Conservation (phyloP, 64 coral and sea anemone genomes). For the Pocillopora verrucosa region DNA sequence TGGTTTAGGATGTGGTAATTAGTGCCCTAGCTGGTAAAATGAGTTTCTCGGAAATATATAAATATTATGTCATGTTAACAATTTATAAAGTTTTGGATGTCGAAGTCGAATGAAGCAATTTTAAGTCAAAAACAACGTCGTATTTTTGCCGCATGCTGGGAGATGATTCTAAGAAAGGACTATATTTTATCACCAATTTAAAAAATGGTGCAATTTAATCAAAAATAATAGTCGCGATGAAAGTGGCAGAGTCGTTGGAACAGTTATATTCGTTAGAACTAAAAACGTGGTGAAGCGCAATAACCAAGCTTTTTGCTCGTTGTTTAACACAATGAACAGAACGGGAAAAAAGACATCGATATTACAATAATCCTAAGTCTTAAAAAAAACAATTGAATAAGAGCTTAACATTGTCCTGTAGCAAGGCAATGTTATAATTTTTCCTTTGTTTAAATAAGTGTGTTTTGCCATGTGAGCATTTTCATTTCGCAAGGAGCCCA, state of each 20-base stretch:
- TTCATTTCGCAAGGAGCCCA: neutral
- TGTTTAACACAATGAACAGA: constrained; percentile 11
- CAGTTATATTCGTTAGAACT: neutral
- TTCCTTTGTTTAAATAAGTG: constrained; percentile 29
- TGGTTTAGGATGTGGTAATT: constrained; percentile 21
- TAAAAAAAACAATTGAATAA: constrained; percentile 31
- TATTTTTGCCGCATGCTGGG: neutral
- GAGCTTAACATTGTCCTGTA: constrained; percentile 27
- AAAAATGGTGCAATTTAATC: neutral
- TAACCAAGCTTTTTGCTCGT: neutral
- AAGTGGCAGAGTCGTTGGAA: neutral
- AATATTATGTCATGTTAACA: constrained; percentile 32
- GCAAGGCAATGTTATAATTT: constrained; percentile 37
- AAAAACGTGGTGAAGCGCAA: neutral
- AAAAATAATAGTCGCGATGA: neutral
- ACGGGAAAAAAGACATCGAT: constrained; percentile 15
- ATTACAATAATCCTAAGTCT: constrained; percentile 3
- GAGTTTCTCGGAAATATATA: constrained; percentile 26
- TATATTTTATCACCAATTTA: neutral
- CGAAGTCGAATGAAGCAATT: neutral
- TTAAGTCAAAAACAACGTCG: neutral
- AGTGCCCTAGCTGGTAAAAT: constrained; percentile 1
- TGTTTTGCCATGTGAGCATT: neutral
- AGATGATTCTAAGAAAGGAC: neutral
- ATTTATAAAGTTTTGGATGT: neutral